A percentile compares a stretch with the other conserved stretches of the same genome.
phyloP scores from a whole-genome alignment of 2,113 vertebrate genomes.

The Chlorocebus sabaeus region DNA sequence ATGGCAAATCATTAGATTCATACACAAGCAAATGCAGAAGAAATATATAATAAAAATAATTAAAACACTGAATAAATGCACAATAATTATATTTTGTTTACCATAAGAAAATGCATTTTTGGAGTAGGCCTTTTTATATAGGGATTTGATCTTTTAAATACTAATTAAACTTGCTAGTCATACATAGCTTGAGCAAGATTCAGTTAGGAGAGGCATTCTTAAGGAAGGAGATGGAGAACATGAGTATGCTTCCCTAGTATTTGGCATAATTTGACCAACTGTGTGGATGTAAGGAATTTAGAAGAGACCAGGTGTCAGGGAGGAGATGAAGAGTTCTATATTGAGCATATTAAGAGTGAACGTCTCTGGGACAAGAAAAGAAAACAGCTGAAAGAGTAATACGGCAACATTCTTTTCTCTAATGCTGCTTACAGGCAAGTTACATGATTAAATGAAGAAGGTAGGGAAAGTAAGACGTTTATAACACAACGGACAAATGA shows the following conservation, averaged over 20 bases:
- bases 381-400: slow-evolving; percentile 68
- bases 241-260: too few relatives aligned
- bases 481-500: slow-evolving; percentile 85
- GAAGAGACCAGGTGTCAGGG: neutral
- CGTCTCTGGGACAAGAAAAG: neutral
- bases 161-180: neutral
- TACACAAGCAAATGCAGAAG: neutral
- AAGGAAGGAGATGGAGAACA: neutral
- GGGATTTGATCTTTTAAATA: neutral
- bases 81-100: neutral
- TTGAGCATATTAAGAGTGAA: neutral
- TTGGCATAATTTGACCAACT: neutral
- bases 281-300: too few relatives aligned
- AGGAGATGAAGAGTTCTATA: neutral
- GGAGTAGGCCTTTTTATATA: neutral
- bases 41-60: neutral
- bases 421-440: slow-evolving; percentile 56
- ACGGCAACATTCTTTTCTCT: slow-evolving; percentile 62
- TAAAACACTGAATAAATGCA: neutral
- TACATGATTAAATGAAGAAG: slow-evolving; percentile 80
- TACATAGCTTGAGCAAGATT: neutral
- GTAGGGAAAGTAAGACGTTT: slow-evolving; percentile 82
- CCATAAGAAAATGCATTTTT: neutral
- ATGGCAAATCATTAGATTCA: neutral
- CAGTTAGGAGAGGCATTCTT: neutral